Evolutionary conservation across 1,140 invertebrate genomes (phyloP).

Genomic region (Thaumatotibia leucotreta): DNA sequence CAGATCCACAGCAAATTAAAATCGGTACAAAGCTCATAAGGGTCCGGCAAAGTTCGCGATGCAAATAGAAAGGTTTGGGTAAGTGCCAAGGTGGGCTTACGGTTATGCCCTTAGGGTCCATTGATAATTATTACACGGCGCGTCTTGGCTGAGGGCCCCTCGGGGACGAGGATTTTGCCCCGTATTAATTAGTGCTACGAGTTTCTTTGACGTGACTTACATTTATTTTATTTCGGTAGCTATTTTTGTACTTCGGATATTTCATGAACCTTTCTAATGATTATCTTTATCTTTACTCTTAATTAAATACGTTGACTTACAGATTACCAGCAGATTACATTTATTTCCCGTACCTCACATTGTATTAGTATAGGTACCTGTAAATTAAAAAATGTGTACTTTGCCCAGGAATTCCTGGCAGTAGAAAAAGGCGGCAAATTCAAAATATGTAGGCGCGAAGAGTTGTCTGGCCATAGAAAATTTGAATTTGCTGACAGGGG

Average conservation of each 20-base stretch:
- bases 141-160: slow-evolving; percentile 42
- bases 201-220: slow-evolving; percentile 30
- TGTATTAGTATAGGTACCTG: no score
- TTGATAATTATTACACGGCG: slow-evolving; percentile 55
- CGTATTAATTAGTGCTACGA: slow-evolving; percentile 52
- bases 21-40: slow-evolving; percentile 11
- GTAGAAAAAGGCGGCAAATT: no score
- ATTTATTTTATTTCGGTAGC: slow-evolving; percentile 21
- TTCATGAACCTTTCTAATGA: neutral
- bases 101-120: slow-evolving; percentile 36
- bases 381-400: no score
- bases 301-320: neutral
- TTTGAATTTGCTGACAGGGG: no score
- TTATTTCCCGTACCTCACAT: no score
- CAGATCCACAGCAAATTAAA: slow-evolving; percentile 10
- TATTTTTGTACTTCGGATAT: neutral
- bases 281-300: no score
- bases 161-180: slow-evolving; percentile 41
- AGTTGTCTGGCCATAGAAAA: no score
- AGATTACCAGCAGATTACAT: no score
- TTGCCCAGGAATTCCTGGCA: no score
- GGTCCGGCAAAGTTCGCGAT: slow-evolving; percentile 24
- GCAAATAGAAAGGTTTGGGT: slow-evolving; percentile 31
- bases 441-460: no score
- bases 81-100: slow-evolving; percentile 7